Base-by-base conservation (phyloP, 2,888 invertebrate species). In the Pachymerium ferrugineum region DNA sequence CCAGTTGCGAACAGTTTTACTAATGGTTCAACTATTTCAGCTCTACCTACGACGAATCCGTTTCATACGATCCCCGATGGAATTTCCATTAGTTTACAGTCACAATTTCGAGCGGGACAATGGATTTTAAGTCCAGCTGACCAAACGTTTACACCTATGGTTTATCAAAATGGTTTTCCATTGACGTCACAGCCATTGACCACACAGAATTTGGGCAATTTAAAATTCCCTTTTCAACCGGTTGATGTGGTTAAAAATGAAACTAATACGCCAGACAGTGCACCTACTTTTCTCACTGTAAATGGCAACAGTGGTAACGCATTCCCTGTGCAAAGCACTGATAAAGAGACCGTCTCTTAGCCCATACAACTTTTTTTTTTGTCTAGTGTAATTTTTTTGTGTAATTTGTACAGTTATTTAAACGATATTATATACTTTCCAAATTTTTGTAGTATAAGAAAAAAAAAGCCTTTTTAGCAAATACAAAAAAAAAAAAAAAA, bases 341-440 rank as follows among this genome's bases (percentile, higher is more conserved):
- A 72, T 47, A 72, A 72, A 47, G 72, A 72, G 42, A 72, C 47
- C 5, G 72, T 72, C 6, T 72, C 72, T 47, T 72, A 72, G 72
- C 42, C 16, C n/a, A 28, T 3, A 28, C 1, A 62, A 19, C 10
- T 19, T 22, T 14, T 31, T 25, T 72, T 16, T 72, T 42, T 72
- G 54, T 22, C 22, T 72, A 72, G 47, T 72, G 72, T 72, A 54
- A n/a, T 35, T 35, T 8, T 33, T 47, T 33, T 72, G 72, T 72
- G 54, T 54, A 47, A 25, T 72, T 72, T 72, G 72, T 72, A 72
- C 72, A 28, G 33, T 72, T 72, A 72, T 72, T 72, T 72, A 72
- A 71, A 35, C 19, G 28, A 35, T 35, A 33, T 72, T 42, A 28
- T 47, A 72, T 47, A 72, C 30, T 72, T 54, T 47, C 29, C 38